Evolutionary conservation across 2,113 vertebrate genomes (phyloP), one percentile per base, ranked within the genome.

Genomic region (Psettodes erumei): DNA sequence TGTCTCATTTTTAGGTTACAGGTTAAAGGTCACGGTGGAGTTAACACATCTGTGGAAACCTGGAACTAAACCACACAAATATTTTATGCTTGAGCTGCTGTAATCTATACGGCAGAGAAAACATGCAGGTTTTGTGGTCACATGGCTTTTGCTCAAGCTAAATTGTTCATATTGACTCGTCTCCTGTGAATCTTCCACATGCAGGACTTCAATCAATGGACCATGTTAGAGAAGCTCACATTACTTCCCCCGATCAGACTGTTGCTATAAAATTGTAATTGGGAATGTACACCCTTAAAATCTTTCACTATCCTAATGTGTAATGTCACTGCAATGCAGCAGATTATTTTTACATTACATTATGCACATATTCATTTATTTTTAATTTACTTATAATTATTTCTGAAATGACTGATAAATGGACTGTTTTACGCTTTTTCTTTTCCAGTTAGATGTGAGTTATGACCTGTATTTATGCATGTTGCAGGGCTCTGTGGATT

Each of bases 71-170:
- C 73, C 25, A 47, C 54, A 66, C 6, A 50, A 75, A 66, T 47
- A 67, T 55, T 50, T 54, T 59, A n/a, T 30, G 54, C 54, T 53
- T 35, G 18, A 28, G 53, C 23, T 78, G 21, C 19, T 27, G 27
- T 48, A 55, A 67, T 54, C 25, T 79, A 33, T 43, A 45, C 69
- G 51, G 61, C 58, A 16, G 6, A 60, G 28, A 19, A 32, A 74
- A 68, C 54, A 38, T 15, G 30, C 48, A 18, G 25, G 25, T 8
- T 77, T 59, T 43, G 45, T 56, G 25, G 38, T 53, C 50, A 63
- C 82, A 33, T 45, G 37, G 18, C 38, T 71, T 83, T 75, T 75
- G 72, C 81, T 81, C 61, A 42, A 53, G 59, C 23, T 55, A 71
- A 68, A 78, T 55, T 51, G 74, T 81, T 74, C 75, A 58, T 50